Base-by-base conservation (phyloP, 1,140 invertebrate genomes). In the Diabrotica undecimpunctata region DNA sequence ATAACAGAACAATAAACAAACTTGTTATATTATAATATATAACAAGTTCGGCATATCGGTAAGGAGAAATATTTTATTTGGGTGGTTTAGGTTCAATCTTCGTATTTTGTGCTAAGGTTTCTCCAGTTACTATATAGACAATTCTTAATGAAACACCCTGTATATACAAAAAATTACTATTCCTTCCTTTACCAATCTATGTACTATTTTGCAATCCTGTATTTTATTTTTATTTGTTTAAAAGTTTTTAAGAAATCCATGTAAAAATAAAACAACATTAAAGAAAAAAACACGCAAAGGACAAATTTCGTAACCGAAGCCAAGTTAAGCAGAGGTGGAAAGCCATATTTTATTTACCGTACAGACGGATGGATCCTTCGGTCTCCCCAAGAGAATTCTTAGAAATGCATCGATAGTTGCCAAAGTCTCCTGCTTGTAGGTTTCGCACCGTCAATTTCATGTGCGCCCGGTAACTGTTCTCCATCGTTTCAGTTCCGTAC, bases 371-470 rank as follows among this genome's bases (percentile, higher is more conserved):
- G 52, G 89, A 90, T 66, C 94, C 93, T 79, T 95, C 92, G 13
- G 94, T 96, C 78, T 93, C 93, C 61, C 95, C 95, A n/a, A 97
- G 84, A 9, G 90, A 92, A 81, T 97, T 98, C 81, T 95, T 95
- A 62, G 93, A 92, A 77, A 94, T 91, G 80, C 92, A 94, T 74
- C 89, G 83, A 81, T 94, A 94, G 79, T 87, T 92, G 65, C 92
- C 91, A 75, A 92, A 93, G 80, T 93, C 91, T 53, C 84, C 87
- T 41, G 83, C 78, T 72, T 89, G 86, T 46, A 94, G 83, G 78
- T 90, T 91, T 71, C 87, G 85, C 67, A 95, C 90, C 57, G 90
- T 93, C 66, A 95, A 81, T 76, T 87, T 90, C 92, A 95, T 94
- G 79, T 91, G 87, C 12, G 91, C 88, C 76, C 86, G 83, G 80